Evolutionary conservation across 2,113 vertebrate genomes (phyloP).

Genomic region (Agapornis roseicollis): DNA sequence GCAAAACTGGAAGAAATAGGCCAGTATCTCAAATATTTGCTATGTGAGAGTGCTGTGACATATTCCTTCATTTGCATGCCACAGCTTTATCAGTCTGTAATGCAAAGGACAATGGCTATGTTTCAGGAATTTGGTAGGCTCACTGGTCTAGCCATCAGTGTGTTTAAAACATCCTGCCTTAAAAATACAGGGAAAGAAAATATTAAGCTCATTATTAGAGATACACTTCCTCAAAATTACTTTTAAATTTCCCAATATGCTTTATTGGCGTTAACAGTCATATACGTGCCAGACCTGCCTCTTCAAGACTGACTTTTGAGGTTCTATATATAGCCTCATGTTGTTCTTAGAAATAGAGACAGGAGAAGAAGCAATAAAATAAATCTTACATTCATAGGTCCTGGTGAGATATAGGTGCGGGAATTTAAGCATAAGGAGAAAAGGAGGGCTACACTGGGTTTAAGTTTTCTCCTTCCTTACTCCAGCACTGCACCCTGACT

Average conservation of each 20-base stretch:
- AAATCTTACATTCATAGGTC: background rate
- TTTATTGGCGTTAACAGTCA: background rate
- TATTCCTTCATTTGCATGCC: background rate
- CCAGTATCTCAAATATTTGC: background rate
- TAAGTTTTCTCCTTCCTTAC: background rate
- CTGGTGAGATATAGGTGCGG: background rate
- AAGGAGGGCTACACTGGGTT: background rate
- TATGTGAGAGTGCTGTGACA: background rate
- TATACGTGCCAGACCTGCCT: background rate
- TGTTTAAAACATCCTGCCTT: background rate
- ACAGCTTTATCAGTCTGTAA: background rate
- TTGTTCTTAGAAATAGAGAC: background rate
- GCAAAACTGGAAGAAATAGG: background rate
- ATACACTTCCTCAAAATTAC: background rate
- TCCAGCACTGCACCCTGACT: background rate
- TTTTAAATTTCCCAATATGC: background rate
- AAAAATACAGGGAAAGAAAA: background rate
- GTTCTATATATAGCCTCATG: background rate
- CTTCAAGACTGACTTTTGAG: background rate
- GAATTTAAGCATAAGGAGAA: background rate
- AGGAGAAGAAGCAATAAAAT: background rate
- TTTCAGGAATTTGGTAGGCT: background rate
- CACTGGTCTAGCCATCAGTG: rapidly evolving
- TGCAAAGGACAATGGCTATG: background rate
- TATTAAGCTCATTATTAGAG: background rate